Evolutionary conservation across 2,888 invertebrate species (phyloP), one percentile per base, ranked within the genome.

Genomic region (Heliothis peltigera): DNA sequence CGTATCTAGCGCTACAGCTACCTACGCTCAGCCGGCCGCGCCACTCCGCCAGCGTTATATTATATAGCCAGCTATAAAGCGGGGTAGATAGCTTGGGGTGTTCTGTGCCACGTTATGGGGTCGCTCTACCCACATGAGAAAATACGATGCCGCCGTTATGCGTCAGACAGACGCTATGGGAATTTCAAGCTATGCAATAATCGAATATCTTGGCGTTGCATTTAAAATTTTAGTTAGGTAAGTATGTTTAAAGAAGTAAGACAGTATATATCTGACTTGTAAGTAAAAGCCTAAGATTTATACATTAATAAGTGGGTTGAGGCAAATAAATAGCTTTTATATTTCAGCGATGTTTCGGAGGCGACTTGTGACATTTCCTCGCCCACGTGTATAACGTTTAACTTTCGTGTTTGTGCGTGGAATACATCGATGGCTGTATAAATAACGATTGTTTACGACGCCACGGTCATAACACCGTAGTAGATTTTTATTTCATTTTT

Each of bases 1-100:
- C 89, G 88, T 92, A 92, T 90, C 92, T 89, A 90, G 90, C 90
- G 87, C 90, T 90, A 90, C 89, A 91, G 84, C 89, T 88, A 89
- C 91, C 91, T 92, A 93, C 92, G 83, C 84, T 70, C 81, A 70
- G 66, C 61, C 61, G 84, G 85, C 86, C 84, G 85, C 83, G 80
- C 84, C 85, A 83, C 80, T 43, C 64, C 43, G 53, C 60, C 81
- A 53, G 81, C 87, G 85, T 87, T 89, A 84, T 89, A 87, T 85
- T 89, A 89, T 88, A 89, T 87, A 89, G 83, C 84, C 77, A 87
- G 87, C 88, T 90, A 88, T 89, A 89, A 87, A 87, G 83, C 87
- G 84, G 90, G 91, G 91, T 90, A 90, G 89, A 91, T 88, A 88
- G 87, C 87, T 86, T 87, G 88, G 90, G 91, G 89, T 88, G 88